Evolutionary conservation across 2,888 invertebrate species (phyloP).

Genomic region (Eupeodes luniger): DNA sequence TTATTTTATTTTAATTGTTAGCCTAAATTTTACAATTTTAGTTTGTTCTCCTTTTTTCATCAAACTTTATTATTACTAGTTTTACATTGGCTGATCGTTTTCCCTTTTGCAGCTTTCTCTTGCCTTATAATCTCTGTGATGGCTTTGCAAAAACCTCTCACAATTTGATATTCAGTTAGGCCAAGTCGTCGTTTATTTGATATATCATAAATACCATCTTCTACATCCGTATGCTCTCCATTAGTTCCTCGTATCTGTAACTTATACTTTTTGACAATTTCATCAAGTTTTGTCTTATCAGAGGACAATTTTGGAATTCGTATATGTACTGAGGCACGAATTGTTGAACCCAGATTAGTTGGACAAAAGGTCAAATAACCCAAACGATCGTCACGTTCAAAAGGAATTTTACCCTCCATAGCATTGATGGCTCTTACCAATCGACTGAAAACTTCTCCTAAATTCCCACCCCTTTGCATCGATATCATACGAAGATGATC

Average conservation of each 20-base stretch:
- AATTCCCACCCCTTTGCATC: constrained; percentile 98
- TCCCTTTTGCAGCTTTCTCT: constrained; percentile 87
- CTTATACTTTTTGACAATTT: constrained; percentile 95
- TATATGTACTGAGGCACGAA: constrained; percentile 99
- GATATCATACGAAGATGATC: constrained; percentile 99
- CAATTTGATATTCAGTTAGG: constrained; percentile 97
- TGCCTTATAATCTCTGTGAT: constrained; percentile 97
- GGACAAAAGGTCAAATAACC: constrained; percentile 99
- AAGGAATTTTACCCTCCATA: constrained; percentile 96
- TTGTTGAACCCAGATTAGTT: constrained; percentile 98
- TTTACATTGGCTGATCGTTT: neutral
- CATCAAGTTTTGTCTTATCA: constrained; percentile 94
- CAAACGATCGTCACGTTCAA: constrained; percentile 96
- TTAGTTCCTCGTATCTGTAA: constrained; percentile 96
- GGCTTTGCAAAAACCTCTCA: constrained; percentile 96
- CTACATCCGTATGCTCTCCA: constrained; percentile 98
- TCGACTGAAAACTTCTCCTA: constrained; percentile 94
- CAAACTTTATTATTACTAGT: neutral
- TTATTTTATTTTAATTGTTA: too few relatives aligned
- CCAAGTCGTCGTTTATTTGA: constrained; percentile 99
- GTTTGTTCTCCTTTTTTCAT: neutral
- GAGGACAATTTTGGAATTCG: constrained; percentile 97
- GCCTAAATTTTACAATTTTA: neutral
- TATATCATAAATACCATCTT: constrained; percentile 97
- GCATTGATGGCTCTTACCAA: constrained; percentile 95